phyloP scores from a whole-genome alignment of 2,113 vertebrate species.

The Phyllopteryx taeniolatus region DNA sequence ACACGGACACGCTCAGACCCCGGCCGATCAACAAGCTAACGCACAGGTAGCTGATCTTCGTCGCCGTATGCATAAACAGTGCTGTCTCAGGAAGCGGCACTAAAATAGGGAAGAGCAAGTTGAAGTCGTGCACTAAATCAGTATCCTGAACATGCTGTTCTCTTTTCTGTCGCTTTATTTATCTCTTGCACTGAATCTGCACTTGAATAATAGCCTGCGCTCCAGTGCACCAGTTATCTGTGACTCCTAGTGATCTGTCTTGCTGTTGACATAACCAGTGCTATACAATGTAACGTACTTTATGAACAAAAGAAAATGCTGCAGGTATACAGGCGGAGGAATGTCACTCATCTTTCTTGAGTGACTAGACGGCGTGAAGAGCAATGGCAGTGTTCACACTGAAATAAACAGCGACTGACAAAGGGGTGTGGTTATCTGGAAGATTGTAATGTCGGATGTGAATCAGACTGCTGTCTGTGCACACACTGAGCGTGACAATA shows the following conservation, averaged over 20 bases:
- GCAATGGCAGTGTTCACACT: not conserved
- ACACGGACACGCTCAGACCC: constrained; percentile 10
- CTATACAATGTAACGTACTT: not conserved
- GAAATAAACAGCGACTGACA: constrained; percentile 32
- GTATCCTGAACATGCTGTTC: constrained; percentile 39
- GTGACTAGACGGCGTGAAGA: not conserved
- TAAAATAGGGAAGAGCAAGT: constrained; percentile 3
- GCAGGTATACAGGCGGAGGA: constrained; percentile 3
- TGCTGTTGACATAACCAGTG: constrained; percentile 39
- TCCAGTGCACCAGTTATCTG: constrained; percentile 35
- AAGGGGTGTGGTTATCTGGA: constrained; percentile 35
- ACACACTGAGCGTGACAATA: constrained; percentile 13
- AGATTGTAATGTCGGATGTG: constrained; percentile 17
- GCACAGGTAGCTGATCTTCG: constrained; percentile 42
- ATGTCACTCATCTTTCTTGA: constrained; percentile 9
- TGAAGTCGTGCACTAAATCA: constrained; percentile 27
- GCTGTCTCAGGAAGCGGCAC: constrained; percentile 5
- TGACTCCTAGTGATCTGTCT: constrained; percentile 29
- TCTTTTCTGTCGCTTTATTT: constrained; percentile 40
- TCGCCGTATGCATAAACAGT: constrained; percentile 46
- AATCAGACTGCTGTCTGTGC: constrained; percentile 19
- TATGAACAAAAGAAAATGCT: not conserved
- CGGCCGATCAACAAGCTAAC: constrained; percentile 31
- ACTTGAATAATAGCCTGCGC: constrained; percentile 42
- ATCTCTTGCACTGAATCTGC: constrained; percentile 50